A percentile compares a stretch with the other conserved stretches of the same genome.
These are phyloP conservation scores for Miniopterus natalensis DNA, from an alignment of 2,113 vertebrate genomes.

Conservation along the genomic window DNA sequence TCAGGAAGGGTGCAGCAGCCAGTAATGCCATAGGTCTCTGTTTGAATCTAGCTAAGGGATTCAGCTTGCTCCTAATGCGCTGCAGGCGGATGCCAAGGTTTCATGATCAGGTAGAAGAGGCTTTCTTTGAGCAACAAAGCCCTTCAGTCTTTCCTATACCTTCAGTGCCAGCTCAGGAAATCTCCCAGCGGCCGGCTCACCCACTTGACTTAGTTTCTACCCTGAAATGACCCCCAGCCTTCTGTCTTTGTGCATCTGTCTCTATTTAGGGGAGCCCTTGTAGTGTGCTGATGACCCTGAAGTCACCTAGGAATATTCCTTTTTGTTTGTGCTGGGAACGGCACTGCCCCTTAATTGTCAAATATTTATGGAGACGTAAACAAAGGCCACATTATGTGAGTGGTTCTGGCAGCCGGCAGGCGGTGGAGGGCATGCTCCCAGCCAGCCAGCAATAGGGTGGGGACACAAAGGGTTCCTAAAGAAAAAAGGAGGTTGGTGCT, in stretches of 20 bases:
- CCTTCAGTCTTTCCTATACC: constrained; percentile 39
- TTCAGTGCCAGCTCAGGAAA: not conserved
- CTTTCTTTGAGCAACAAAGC: constrained; percentile 42
- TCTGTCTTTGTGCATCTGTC: constrained; percentile 46
- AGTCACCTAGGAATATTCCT: constrained; percentile 80
- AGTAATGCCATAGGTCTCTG: not conserved
- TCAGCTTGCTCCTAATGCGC: not conserved
- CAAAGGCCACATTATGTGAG: constrained; percentile 88
- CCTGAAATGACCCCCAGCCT: constrained; percentile 56
- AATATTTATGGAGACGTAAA: constrained; percentile 89
- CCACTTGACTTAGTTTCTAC: constrained; percentile 66
- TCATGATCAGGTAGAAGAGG: constrained; percentile 9
- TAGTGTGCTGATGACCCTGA: constrained; percentile 80
- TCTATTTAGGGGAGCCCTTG: constrained; percentile 53
- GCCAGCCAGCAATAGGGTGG: constrained; percentile 73
- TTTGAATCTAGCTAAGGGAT: not conserved
- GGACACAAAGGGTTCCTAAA: constrained; percentile 81
- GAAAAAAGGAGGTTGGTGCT: constrained; percentile 60
- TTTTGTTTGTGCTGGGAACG: constrained; percentile 86
- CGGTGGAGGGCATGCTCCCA: constrained; percentile 62
- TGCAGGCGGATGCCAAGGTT: not conserved
- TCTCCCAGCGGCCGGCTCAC: constrained; percentile 22
- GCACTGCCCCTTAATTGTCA: constrained; percentile 85
- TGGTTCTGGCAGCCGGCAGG: constrained; percentile 77
- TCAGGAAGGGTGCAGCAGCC: not conserved